These are phyloP conservation scores for Lethrus apterus DNA, from an alignment of 1,140 invertebrate genomes.

Conservation along the genomic window DNA sequence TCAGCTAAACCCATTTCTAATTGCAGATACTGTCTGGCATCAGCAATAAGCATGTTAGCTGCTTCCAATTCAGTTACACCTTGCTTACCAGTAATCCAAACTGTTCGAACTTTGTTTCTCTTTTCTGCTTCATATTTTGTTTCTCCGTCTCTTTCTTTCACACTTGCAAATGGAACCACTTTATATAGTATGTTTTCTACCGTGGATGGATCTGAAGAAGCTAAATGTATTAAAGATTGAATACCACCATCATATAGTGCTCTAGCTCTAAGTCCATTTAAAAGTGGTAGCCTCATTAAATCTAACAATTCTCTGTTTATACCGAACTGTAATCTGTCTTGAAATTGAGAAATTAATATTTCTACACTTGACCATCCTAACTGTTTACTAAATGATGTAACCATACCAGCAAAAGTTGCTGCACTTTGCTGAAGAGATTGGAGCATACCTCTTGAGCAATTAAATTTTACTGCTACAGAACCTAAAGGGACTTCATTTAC, in stretches of 20 bases:
- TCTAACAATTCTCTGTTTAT: slow-evolving; percentile 88
- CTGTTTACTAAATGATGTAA: slow-evolving; percentile 52
- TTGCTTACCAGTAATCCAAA: slow-evolving; percentile 78
- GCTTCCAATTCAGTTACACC: slow-evolving; percentile 77
- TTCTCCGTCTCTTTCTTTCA: slow-evolving; percentile 65
- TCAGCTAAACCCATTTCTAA: slow-evolving; percentile 53
- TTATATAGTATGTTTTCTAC: slow-evolving; percentile 74
- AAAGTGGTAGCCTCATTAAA: slow-evolving; percentile 73
- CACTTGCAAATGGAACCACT: slow-evolving; percentile 76
- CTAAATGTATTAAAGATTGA: slow-evolving; percentile 68
- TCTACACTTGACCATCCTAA: slow-evolving; percentile 91
- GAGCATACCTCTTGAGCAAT: slow-evolving; percentile 76
- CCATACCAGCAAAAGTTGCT: slow-evolving; percentile 88
- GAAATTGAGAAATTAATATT: slow-evolving; percentile 85
- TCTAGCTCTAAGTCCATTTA: slow-evolving; percentile 81
- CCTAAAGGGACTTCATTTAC: slow-evolving; percentile 83
- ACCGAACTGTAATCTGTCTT: slow-evolving; percentile 89
- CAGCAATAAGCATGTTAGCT: slow-evolving; percentile 67
- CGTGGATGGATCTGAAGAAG: slow-evolving; percentile 56
- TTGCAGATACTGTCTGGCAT: slow-evolving; percentile 67
- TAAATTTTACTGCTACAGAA: slow-evolving; percentile 74
- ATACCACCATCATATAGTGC: slow-evolving; percentile 80
- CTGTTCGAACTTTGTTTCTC: slow-evolving; percentile 57
- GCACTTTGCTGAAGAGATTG: slow-evolving; percentile 91
- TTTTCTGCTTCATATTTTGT: slow-evolving; percentile 58